Evolutionary conservation across 2,113 vertebrate species (phyloP), one percentile per base, ranked within the genome.

Genomic region (Varanus salvator): DNA sequence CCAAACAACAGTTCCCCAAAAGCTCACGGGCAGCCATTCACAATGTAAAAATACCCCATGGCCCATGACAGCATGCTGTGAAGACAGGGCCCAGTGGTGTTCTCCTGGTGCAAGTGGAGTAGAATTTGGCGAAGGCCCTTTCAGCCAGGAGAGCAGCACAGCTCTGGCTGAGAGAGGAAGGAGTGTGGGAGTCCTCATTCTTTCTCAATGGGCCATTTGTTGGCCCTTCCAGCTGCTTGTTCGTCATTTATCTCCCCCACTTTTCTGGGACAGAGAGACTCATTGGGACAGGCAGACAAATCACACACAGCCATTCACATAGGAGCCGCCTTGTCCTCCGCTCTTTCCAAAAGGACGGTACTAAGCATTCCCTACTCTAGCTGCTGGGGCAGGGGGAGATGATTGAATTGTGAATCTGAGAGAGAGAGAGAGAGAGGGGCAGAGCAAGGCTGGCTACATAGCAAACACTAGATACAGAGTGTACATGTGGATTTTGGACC

Each of bases 231-330:
- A 74, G 75, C 83, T 86, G 90, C 80, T 69, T 57, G 74, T 48
- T 85, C 52, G 68, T 83, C 86, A 84, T 84, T 80, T 78, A 88
- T 91, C 81, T 88, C 86, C 90, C 66, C 82, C 38, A 31, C 31
- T 80, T 74, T 21, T 0, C 31, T 85, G 48, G 81, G 84, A 84
- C 54, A 54, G 82, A 74, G 71, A 44, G 83, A 48, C 44, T 68
- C 54, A n/a, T 74, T 15, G 77, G 71, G 77, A 44, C 19, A 75
- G 84, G 57, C 34, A 74, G 83, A 76, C 75, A 72, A 80, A 87
- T 80, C 64, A 48, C 86, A 88, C 81, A 60, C 34, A 8, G 31
- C 64, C 82, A 64, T 88, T 88, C 86, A 91, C 34, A 31, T 68
- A 44, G 60, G 34, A 71, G 60, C 64, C 50, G n/a, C 48, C 29